Conservation (phyloP, 2,888 invertebrate genomes). For the Pinctada fucata region DNA sequence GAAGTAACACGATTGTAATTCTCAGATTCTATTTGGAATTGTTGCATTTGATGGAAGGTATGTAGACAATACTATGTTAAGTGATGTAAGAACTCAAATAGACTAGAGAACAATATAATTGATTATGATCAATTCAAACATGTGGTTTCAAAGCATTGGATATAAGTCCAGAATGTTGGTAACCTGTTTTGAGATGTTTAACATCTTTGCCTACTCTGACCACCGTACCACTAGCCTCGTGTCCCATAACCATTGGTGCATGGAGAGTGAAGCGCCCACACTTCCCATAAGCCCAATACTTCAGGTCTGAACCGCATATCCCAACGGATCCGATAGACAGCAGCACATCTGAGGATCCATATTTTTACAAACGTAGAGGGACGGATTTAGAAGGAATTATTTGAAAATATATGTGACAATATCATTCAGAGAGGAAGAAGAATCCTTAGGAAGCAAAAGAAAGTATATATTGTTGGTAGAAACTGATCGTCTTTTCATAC, state of each 20-base stretch:
- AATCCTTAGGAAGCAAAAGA: not conserved
- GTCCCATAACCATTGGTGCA: slow-evolving; percentile 65
- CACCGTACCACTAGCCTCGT: slow-evolving; percentile 66
- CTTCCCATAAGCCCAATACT: slow-evolving; percentile 64
- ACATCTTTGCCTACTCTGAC: slow-evolving; percentile 57
- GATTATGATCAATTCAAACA: too few species aligned
- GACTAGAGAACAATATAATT: too few species aligned
- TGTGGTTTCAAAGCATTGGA: too few species aligned
- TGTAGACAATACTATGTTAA: too few species aligned
- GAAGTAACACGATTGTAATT: too few species aligned
- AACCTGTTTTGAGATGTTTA: slow-evolving; percentile 57
- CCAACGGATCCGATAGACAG: slow-evolving; percentile 56
- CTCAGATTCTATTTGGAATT: too few species aligned
- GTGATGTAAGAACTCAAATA: too few species aligned
- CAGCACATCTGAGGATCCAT: slow-evolving; percentile 50
- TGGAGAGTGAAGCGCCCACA: slow-evolving; percentile 59
- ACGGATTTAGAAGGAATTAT: too few species aligned
- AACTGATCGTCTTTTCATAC: too few species aligned
- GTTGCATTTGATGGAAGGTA: too few species aligned
- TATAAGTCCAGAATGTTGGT: not conserved
- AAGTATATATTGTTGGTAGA: not conserved
- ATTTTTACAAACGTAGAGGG: too few species aligned
- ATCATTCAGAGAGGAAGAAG: not conserved
- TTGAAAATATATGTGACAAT: too few species aligned
- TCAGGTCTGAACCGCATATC: slow-evolving; percentile 69